Conservation (phyloP, 2,888 invertebrate species). For the Pachydiplax longipennis region DNA sequence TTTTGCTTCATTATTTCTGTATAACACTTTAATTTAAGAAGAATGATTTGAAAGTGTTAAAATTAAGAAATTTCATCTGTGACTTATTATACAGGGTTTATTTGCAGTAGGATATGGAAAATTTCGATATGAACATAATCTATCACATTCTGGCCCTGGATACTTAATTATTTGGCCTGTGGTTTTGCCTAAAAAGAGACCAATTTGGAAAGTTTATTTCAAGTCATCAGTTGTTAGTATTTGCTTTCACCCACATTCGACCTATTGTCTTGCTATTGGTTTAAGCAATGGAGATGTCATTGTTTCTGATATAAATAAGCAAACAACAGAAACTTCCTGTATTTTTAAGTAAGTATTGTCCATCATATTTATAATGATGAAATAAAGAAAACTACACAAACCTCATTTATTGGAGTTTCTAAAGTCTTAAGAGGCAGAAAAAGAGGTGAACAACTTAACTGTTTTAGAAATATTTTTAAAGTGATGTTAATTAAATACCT, state of each 20-base stretch:
- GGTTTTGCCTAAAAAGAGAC: background rate
- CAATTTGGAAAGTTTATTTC: background rate
- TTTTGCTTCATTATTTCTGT: too few species aligned
- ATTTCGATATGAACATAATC: background rate
- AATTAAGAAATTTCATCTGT: too few species aligned
- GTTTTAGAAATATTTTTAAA: too few species aligned
- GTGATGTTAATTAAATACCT: too few species aligned
- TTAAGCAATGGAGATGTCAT: background rate
- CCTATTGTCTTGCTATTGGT: background rate
- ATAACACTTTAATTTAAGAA: too few species aligned
- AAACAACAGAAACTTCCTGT: background rate
- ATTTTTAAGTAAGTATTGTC: background rate
- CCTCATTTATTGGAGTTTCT: too few species aligned
- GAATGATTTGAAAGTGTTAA: too few species aligned
- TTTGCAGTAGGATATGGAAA: background rate
- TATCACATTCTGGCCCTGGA: background rate
- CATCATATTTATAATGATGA: too few species aligned
- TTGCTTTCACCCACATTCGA: background rate
- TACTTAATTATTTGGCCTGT: background rate
- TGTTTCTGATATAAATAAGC: background rate
- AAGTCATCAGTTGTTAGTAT: background rate
- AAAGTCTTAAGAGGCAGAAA: too few species aligned
- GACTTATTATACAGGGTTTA: background rate
- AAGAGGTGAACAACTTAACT: too few species aligned
- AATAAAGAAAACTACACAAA: too few species aligned